Evolutionary conservation across 2,113 vertebrate genomes (phyloP), one percentile per base, ranked within the genome.

Genomic region (Gopherus evgoodei): DNA sequence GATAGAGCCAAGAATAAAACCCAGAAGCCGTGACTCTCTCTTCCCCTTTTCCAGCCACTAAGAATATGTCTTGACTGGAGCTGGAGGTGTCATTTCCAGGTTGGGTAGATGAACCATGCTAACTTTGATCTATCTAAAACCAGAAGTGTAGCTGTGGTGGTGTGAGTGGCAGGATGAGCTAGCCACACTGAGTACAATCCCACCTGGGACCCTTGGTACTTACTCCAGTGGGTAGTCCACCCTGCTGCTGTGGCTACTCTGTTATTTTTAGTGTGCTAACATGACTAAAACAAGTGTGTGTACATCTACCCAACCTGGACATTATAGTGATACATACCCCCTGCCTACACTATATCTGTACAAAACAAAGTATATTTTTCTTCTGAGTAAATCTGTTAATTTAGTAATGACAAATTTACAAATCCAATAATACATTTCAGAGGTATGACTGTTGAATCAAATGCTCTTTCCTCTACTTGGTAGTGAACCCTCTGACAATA

Each of bases 381-480:
- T 8, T 12, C 5, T 22, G 1, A 47, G 47, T 47, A 47, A 47
- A 47, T 92, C 88, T 86, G 76, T 90, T 90, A 54, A 53, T 47
- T 35, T 62, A 1, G 13, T 81, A 54, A 84, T 44, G 38, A 31
- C 13, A 25, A 4, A 14, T 44, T 27, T 17, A 5, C 19, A 81
- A 93, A 65, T 21, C 13, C 87, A 54, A 9, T 81, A 24, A n/a
- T 10, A 29, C 1, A 2, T 84, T 75, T 84, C 31, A 86, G 50
- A 52, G 25, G 9, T 0, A 0, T 3, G 69, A 78, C 17, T 0
- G 1, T 42, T 44, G n/a, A 88, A 56, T 83, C 31, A 24, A 27
- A 12, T 4, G 19, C 16, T 11, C 76, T n/a, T 11, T 75, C 54
- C 59, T 78, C 83, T 24, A 5, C 5, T 57, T 83, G 38, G 13